Percentiles rank a stretch among this genome's conserved stretches.
phyloP scores from a whole-genome alignment of 2,113 vertebrate species.

The Butastur rufipennis region DNA sequence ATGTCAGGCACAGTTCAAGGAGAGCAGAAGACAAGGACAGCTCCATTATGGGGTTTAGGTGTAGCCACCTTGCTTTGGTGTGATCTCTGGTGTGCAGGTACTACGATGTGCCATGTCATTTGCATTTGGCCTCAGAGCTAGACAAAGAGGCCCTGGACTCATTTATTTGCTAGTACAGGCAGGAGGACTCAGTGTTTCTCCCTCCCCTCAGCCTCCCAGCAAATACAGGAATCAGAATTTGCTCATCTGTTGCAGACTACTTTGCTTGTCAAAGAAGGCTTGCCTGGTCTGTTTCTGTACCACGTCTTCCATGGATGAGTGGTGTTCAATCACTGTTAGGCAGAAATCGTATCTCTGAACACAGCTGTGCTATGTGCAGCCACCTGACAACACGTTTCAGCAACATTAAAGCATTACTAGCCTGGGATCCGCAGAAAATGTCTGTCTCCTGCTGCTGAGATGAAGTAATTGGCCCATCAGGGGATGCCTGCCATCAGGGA shows the following conservation, averaged over 20 bases:
- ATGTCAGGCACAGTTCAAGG: neutral
- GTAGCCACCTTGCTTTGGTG: neutral
- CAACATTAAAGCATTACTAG: conserved; percentile 20
- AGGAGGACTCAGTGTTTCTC: neutral
- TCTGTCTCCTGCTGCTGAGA: conserved; percentile 7
- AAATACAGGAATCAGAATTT: neutral
- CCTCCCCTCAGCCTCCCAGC: neutral
- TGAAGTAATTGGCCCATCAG: conserved; percentile 49
- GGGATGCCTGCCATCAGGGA: neutral
- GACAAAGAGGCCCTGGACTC: neutral
- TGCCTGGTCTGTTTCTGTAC: neutral
- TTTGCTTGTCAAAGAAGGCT: conserved; percentile 1
- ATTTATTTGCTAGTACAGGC: neutral
- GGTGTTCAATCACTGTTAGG: conserved; percentile 32
- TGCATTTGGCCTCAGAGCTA: neutral
- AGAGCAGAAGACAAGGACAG: neutral
- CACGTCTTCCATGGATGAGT: neutral
- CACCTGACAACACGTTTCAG: conserved; percentile 37
- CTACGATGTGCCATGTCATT: accelerated
- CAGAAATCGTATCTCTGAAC: conserved; percentile 13
- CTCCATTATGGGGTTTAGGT: neutral
- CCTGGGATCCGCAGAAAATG: neutral
- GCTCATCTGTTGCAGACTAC: neutral
- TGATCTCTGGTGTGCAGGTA: neutral
- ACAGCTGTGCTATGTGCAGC: conserved; percentile 8